These are phyloP conservation scores for Holacanthus passer DNA, from an alignment of 2,113 vertebrate genomes.

Conservation along the genomic window DNA sequence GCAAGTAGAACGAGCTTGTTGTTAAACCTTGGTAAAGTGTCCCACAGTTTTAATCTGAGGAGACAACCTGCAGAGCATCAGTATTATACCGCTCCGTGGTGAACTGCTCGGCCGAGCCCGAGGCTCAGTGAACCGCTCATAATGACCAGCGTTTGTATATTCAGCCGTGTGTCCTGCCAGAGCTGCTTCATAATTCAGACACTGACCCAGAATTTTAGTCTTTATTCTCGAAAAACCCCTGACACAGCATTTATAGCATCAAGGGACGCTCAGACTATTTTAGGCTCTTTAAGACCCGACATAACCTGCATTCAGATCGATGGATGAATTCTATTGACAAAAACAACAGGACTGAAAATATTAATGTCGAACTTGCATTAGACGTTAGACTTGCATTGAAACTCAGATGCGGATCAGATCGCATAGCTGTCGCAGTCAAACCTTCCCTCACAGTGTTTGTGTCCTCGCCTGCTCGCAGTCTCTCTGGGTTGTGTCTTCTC, in stretches of 20 bases:
- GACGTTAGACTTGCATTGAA: too few species aligned
- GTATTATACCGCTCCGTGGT: constrained; percentile 19
- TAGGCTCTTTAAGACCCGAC: neutral
- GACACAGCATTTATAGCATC: constrained; percentile 17
- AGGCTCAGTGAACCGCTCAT: constrained; percentile 15
- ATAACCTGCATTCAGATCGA: neutral
- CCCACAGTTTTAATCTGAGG: constrained; percentile 10
- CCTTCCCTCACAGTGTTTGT: neutral
- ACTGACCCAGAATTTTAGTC: constrained; percentile 39
- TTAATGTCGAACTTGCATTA: too few species aligned
- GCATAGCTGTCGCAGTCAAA: neutral
- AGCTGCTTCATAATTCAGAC: constrained; percentile 28
- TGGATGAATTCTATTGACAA: neutral
- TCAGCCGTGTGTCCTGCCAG: constrained; percentile 29
- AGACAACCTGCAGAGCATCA: constrained; percentile 23
- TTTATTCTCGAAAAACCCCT: neutral
- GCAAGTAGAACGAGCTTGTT: neutral
- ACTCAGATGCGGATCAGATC: too few species aligned
- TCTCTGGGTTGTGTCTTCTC: neutral
- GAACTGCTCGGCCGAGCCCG: neutral
- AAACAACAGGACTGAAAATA: neutral
- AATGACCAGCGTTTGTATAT: constrained; percentile 7
- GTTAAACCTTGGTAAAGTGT: neutral
- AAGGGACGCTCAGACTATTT: constrained; percentile 19
- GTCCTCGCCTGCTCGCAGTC: neutral